Evolutionary conservation across 2,113 vertebrate genomes (phyloP), one percentile per base, ranked within the genome.

Genomic region (Ammodytes marinus): DNA sequence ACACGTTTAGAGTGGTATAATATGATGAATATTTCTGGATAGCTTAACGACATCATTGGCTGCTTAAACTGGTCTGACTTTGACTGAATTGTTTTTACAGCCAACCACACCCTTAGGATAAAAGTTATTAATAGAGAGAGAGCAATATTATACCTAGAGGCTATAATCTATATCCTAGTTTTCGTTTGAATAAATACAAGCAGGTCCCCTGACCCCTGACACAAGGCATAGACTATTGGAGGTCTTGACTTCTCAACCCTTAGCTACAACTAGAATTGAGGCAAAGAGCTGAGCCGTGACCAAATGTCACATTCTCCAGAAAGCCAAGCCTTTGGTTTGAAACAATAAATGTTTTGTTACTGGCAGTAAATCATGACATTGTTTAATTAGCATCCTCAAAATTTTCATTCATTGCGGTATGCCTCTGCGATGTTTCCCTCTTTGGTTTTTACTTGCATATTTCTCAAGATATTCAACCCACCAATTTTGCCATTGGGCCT

Each of bases 321-420:
- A 93, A 88, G 80, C 79, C 69, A 71, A 77, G 79, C 84, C 69
- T 89, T 78, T 79, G 77, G 88, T 74, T 54, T 43, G 50, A 86
- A 91, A 80, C 85, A 74, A 71, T 86, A 85, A 86, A 75, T 82
- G 80, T 88, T 85, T 89, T 86, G 73, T 89, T 90, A 86, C 86
- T 65, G 82, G 59, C 82, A 67, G 78, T 92, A 94, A 93, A 92
- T 93, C 91, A 93, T 65, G 17, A 74, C 79, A 90, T 90, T 92
- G 86, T 89, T 92, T 90, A 88, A 89, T 94, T 91, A 90, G 81
- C 78, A 78, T 89, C 78, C 69, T 90, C 82, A 53, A 82, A 83
- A 87, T 91, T 91, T 86, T 77, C 83, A 79, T 88, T 87, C 89
- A 83, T 88, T 93, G 88, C 79, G 91, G 89, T 85, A 70, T 39